A percentile compares a stretch with the other conserved stretches of the same genome.
Evolutionary conservation across 2,797 vertebrate genomes (phyloP).

Genomic region (Kryptopterus vitreolus): DNA sequence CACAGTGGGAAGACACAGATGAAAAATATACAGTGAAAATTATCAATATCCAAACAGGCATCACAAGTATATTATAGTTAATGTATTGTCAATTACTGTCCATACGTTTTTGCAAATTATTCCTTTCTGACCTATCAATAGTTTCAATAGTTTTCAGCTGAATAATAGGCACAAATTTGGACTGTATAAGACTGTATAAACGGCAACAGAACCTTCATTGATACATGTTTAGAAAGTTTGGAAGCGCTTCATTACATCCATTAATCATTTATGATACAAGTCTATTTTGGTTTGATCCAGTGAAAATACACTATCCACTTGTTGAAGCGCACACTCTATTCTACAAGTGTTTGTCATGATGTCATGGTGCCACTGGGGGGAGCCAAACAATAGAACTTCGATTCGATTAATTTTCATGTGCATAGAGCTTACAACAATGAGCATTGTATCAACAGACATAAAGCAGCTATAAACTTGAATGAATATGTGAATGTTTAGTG

Average conservation of each 20-base stretch:
- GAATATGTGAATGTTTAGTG: too few species aligned
- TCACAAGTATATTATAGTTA: not conserved
- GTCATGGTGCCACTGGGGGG: slow-evolving; percentile 28
- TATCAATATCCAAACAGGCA: not conserved
- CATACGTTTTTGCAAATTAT: not conserved
- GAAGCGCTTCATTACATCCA: not conserved
- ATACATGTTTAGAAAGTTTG: not conserved
- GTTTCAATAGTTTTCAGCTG: not conserved
- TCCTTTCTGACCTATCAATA: not conserved
- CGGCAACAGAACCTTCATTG: not conserved
- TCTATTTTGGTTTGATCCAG: not conserved
- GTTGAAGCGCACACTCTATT: not conserved
- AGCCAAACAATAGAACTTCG: slow-evolving; percentile 32
- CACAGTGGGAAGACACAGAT: not conserved
- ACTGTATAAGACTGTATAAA: not conserved
- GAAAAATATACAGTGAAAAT: not conserved
- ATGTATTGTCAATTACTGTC: too few species aligned
- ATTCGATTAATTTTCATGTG: too few species aligned
- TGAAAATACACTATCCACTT: not conserved
- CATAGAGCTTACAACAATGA: too few species aligned
- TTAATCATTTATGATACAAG: not conserved
- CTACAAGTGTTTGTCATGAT: not conserved
- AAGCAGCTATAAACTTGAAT: too few species aligned
- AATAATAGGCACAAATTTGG: not conserved
- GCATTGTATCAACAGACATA: too few species aligned